Evolutionary conservation across 2,797 vertebrate genomes (phyloP), one percentile per base, ranked within the genome.

Genomic region (Eurystomus glaucurus): DNA sequence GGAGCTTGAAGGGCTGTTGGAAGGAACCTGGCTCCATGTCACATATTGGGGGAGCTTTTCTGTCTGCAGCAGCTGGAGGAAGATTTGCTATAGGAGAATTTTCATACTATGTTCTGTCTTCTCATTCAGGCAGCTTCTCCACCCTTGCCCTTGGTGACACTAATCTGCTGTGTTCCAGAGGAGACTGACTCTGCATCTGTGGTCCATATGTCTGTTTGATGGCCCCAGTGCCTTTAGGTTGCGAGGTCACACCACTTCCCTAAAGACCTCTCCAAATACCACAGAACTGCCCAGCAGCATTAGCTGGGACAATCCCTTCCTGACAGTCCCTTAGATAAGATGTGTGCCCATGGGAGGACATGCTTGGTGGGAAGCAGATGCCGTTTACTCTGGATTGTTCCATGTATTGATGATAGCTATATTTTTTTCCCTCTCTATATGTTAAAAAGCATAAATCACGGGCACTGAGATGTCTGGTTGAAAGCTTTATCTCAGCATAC

Each of bases 361-460:
- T 43, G 52, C 33, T 70, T 10, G 50, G 14, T 74, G 68, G 26
- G 64, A 50, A 83, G 65, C 41, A 86, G 72, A 9, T 43, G 65
- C 57, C 68, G 39, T 84, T 95, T 84, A 43, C 37, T 65, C 50
- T 6, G 23, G 3, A 16, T 48, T 69, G 19, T 58, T 86, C 57
- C 19, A 4, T 10, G 4, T 41, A 46, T 72, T 7, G 29, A 9
- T 41, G 61, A 29, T 65, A 39, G 29, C 54, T 65, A n/a, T 72
- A 14, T 83, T 90, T 70, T 60, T 92, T 81, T 72, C n/a, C 6
- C 68, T 21, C 55, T 6, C 60, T 35, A 2, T 50, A 9, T 37
- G 62, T 79, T 79, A 65, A 94, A 74, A 85, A 21, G 21, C 68
- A 33, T 75, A 88, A 96, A 93, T 93, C 95, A 46, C 72, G 35